These are phyloP conservation scores for Sinosuthora webbiana DNA, from an alignment of 2,113 vertebrate genomes.

Conservation along the genomic window DNA sequence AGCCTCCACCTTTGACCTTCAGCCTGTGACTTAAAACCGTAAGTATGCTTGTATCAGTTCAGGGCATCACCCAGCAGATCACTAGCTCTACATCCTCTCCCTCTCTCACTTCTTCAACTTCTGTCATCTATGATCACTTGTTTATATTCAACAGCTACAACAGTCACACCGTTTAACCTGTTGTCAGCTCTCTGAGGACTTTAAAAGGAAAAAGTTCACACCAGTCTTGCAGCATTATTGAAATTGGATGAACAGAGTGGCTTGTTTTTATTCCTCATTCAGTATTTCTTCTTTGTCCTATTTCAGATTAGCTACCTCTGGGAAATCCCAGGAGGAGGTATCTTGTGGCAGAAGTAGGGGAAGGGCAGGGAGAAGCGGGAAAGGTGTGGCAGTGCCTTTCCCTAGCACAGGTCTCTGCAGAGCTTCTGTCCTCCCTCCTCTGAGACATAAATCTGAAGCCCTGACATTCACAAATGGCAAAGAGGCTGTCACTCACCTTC, in stretches of 20 bases:
- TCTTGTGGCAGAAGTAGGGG: neutral
- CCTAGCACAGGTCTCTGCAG: neutral
- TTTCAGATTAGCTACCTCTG: neutral
- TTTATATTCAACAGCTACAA: neutral
- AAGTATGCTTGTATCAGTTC: neutral
- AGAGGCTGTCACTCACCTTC: neutral
- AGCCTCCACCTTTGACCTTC: neutral
- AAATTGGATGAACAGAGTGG: neutral
- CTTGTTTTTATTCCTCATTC: neutral
- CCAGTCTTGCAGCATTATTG: neutral
- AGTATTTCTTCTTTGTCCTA: neutral
- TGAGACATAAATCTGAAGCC: neutral
- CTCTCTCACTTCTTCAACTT: neutral
- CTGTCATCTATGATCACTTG: neutral
- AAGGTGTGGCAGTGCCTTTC: neutral
- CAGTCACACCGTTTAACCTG: neutral
- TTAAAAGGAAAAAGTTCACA: neutral
- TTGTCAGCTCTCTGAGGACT: neutral
- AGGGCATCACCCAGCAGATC: neutral
- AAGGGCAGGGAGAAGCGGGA: neutral
- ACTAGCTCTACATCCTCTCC: neutral
- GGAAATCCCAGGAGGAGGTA: neutral
- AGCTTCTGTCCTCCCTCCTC: neutral
- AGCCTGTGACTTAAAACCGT: neutral
- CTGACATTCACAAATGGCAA: neutral